Conservation (phyloP, 2,797 vertebrate species). For the Labeo calbasu region DNA sequence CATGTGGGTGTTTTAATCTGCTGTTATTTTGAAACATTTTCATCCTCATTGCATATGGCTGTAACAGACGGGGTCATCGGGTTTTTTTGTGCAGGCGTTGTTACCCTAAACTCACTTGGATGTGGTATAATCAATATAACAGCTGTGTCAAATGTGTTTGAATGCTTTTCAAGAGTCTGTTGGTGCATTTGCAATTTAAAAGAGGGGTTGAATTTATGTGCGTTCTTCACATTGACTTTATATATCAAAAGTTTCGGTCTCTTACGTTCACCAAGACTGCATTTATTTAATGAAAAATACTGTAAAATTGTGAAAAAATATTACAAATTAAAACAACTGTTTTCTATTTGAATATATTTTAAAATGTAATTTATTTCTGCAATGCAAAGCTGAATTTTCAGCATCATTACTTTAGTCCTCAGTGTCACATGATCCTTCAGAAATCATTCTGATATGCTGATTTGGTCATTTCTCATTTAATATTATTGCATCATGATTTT, state of each 20-base stretch:
- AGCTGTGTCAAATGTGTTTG: slow-evolving; percentile 18
- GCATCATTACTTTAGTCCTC: neutral
- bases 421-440: neutral
- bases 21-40: slow-evolving; percentile 46
- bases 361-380: neutral
- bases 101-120: slow-evolving; percentile 5
- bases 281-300: neutral
- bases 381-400: neutral
- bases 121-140: slow-evolving; percentile 1
- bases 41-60: slow-evolving; percentile 9
- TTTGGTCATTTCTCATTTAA: neutral
- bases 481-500: neutral
- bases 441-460: neutral
- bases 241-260: neutral
- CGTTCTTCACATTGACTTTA: slow-evolving; percentile 15
- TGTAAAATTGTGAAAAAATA: neutral
- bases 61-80: slow-evolving; percentile 10
- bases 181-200: slow-evolving; percentile 38
- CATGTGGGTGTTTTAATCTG: slow-evolving; percentile 23
- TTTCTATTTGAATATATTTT: neutral
- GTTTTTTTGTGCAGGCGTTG: neutral
- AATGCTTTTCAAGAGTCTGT: neutral
- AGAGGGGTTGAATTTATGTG: slow-evolving; percentile 32
- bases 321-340: neutral
- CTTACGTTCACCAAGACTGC: neutral